phyloP scores from a whole-genome alignment of 1,140 invertebrate genomes.

The Drosophila hydei region DNA sequence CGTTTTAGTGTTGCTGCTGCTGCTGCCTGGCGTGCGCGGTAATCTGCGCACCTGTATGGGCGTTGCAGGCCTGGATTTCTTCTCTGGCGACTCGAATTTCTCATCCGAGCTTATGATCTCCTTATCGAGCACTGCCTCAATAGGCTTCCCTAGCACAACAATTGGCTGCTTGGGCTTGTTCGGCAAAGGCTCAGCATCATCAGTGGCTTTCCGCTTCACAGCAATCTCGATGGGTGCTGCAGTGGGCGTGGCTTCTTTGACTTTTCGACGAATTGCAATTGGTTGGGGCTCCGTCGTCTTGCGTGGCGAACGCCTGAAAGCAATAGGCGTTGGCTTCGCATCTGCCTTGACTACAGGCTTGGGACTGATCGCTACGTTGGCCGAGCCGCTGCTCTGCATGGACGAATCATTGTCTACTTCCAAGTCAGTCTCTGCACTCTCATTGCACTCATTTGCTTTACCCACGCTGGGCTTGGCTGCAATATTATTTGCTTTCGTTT shows the following conservation, averaged over 20 bases:
- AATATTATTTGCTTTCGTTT: slow-evolving; percentile 35
- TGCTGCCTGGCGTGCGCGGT: slow-evolving; percentile 71
- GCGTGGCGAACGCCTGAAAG: slow-evolving; percentile 56
- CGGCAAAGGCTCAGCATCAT: slow-evolving; percentile 21
- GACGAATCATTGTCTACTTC: slow-evolving; percentile 68
- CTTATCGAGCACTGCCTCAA: slow-evolving; percentile 62
- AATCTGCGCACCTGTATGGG: slow-evolving; percentile 71
- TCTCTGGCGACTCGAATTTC: slow-evolving; percentile 81
- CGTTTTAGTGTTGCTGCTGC: slow-evolving; percentile 35
- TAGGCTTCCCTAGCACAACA: slow-evolving; percentile 16
- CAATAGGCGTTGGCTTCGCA: slow-evolving; percentile 49
- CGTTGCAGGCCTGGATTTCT: slow-evolving; percentile 67
- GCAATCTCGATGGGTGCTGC: background rate
- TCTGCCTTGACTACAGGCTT: slow-evolving; percentile 37
- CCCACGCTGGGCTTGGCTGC: background rate
- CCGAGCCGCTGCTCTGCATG: slow-evolving; percentile 58
- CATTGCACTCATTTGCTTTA: slow-evolving; percentile 12
- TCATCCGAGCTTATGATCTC: slow-evolving; percentile 80
- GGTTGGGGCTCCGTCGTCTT: slow-evolving; percentile 46
- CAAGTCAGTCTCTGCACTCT: slow-evolving; percentile 36
- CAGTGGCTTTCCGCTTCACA: slow-evolving; percentile 51
- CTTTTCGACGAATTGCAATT: slow-evolving; percentile 58
- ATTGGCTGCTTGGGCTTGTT: slow-evolving; percentile 35
- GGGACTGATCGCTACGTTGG: slow-evolving; percentile 38
- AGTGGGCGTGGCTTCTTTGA: slow-evolving; percentile 43